Base-by-base conservation (phyloP, 2,888 invertebrate genomes). In the Drosophila mayaguana region DNA sequence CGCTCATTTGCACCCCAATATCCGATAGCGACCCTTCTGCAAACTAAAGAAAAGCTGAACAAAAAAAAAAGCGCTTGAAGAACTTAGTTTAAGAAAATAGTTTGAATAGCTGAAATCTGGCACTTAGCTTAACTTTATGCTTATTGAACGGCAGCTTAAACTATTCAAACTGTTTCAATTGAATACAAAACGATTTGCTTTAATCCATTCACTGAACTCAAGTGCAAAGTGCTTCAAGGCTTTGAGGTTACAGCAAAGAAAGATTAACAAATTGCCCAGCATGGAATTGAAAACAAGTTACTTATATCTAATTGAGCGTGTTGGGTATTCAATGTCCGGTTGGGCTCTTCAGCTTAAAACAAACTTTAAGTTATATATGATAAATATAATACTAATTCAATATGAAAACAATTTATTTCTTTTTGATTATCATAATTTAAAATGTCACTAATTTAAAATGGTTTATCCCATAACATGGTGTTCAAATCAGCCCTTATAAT, bases 121-220 rank as follows among this genome's bases (percentile, higher is more conserved):
- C 5, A 38, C 55, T 66, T 51, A 55, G 53, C 59, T 74, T 22
- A 46, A 25, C 48, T 73, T 66, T n/a, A 62, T 59, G 51, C 32
- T 74, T 66, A 77, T 78, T 78, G 74, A 74, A 70, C 59, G 61
- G 22, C 61, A 62, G n/a, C 63, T 78, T 64, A 63, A 74, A 40
- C 67, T 48, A 14, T 54, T 62, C 18, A 59, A 75, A 46, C 18
- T 56, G 43, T 28, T 40, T 12, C 36, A 62, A 64, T 75, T 71
- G 66, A 51, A 56, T 40, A 40, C 25, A 28, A 63, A 40, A n/a
- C 51, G 3, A 36, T 61, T 61, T 20, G 25, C 28, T 28, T 60
- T 18, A n/a, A 38, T 32, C 34, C n/a, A 36, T 53, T 32, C 16
- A 40, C 11, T 2, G 12, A 54, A 28, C 20, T 22, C 1, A 38